These are phyloP conservation scores for Heliconius melpomene DNA, from an alignment of 1,140 invertebrate species.

Conservation along the genomic window DNA sequence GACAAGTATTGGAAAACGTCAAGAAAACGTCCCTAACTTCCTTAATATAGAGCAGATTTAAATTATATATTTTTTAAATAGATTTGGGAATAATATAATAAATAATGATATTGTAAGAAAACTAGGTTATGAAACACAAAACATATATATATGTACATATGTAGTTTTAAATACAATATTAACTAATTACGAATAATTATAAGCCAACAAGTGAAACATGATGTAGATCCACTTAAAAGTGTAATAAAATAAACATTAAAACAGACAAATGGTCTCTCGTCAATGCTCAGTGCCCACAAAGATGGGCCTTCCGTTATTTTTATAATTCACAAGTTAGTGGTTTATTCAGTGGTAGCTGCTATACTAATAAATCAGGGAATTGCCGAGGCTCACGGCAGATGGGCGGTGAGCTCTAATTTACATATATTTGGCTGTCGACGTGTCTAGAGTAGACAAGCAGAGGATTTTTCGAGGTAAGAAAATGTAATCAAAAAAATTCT, in stretches of 20 bases:
- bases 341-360: constrained; percentile 22
- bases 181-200: background rate
- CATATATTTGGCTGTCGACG: constrained; percentile 55
- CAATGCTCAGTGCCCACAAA: constrained; percentile 25
- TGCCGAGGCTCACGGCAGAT: constrained; percentile 34
- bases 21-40: too few species aligned
- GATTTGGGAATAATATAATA: too few species aligned
- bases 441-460: constrained; percentile 30
- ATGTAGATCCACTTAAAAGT: constrained; percentile 16
- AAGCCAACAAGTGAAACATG: background rate
- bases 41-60: too few species aligned
- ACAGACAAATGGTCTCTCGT: constrained; percentile 9
- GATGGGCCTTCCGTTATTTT: constrained; percentile 21
- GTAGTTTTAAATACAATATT: background rate
- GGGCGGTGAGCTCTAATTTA: constrained; percentile 50
- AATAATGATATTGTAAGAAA: background rate
- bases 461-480: background rate
- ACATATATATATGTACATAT: background rate
- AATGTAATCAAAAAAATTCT: background rate
- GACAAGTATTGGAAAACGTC: too few species aligned
- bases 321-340: constrained; percentile 30
- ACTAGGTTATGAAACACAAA: background rate
- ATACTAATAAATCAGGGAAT: constrained; percentile 53
- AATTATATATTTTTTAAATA: too few species aligned
- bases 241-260: constrained; percentile 20